Percentiles rank a stretch among this genome's conserved stretches.
Conservation (phyloP, 2,797 vertebrate species). For the Vireo griseus region DNA sequence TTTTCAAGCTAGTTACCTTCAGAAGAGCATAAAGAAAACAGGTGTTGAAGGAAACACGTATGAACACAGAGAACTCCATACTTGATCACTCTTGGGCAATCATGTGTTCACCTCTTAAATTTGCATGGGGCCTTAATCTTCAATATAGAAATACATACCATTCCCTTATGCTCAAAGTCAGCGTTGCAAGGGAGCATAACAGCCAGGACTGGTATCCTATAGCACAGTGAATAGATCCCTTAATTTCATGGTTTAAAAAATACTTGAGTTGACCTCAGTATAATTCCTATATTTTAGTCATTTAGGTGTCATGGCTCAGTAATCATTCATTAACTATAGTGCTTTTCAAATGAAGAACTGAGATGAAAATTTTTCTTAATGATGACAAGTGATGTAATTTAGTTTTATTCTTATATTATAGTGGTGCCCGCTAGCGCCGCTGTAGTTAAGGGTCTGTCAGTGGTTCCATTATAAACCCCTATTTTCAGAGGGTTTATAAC, state of each 20-base stretch:
- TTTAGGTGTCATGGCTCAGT: slow-evolving; percentile 78
- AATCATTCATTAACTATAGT: slow-evolving; percentile 77
- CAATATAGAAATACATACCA: not conserved
- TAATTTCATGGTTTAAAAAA: slow-evolving; percentile 79
- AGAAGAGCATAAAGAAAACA: not conserved
- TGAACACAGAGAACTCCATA: not conserved
- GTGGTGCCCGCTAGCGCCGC: slow-evolving; percentile 65
- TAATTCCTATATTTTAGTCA: slow-evolving; percentile 79
- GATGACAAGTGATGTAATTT: slow-evolving; percentile 80
- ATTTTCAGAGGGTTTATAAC: slow-evolving; percentile 58
- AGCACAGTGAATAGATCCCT: slow-evolving; percentile 43
- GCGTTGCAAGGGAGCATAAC: slow-evolving; percentile 34
- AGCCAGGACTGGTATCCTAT: not conserved
- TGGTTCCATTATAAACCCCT: slow-evolving; percentile 50
- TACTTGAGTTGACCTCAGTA: slow-evolving; percentile 75
- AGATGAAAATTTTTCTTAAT: slow-evolving; percentile 78
- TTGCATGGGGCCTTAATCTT: not conserved
- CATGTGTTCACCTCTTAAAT: slow-evolving; percentile 14
- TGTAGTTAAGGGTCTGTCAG: slow-evolving; percentile 65
- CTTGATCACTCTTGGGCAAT: not conserved
- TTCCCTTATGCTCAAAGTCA: slow-evolving; percentile 30
- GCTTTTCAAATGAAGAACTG: slow-evolving; percentile 75
- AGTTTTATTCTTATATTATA: slow-evolving; percentile 71
- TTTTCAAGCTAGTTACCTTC: not conserved
- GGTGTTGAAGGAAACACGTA: not conserved